Conservation (phyloP, 2,797 vertebrate genomes). For the Allobates femoralis region DNA sequence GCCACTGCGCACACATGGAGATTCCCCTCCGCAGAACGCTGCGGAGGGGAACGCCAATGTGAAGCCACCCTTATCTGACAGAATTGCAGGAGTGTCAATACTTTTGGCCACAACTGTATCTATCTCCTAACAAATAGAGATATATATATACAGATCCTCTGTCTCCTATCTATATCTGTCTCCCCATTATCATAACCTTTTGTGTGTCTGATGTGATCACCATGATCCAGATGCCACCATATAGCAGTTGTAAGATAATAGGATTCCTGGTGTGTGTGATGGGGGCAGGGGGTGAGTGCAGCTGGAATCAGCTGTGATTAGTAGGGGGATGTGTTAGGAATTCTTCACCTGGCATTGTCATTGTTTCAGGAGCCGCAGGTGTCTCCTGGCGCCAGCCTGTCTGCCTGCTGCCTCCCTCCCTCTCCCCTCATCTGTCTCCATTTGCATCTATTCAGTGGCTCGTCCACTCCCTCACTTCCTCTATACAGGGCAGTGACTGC, state of each 20-base stretch:
- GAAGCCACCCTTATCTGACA: too few species aligned
- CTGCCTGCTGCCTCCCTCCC: conserved; percentile 58
- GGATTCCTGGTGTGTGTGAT: conserved; percentile 53
- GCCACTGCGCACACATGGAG: too few species aligned
- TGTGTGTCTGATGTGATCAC: too few species aligned
- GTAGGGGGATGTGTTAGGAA: conserved; percentile 58
- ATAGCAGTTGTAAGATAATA: conserved; percentile 50
- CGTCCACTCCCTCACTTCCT: conserved; percentile 59
- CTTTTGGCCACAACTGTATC: too few species aligned
- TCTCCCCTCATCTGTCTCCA: conserved; percentile 62
- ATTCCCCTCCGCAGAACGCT: too few species aligned
- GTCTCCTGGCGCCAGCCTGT: conserved; percentile 64
- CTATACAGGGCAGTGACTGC: conserved; percentile 40
- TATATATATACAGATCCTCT: too few species aligned
- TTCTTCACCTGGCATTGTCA: conserved; percentile 64
- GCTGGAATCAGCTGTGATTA: conserved; percentile 63
- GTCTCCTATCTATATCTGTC: too few species aligned
- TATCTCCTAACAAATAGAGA: too few species aligned
- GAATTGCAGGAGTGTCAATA: too few species aligned
- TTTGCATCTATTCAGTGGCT: conserved; percentile 62
- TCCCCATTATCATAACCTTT: too few species aligned
- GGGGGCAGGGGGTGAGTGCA: conserved; percentile 54
- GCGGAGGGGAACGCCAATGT: too few species aligned
- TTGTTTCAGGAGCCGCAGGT: conserved; percentile 62
- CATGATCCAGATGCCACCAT: conserved; percentile 57